These are phyloP conservation scores for Myrmophylax atrothorax DNA, from an alignment of 2,113 vertebrate species.

Conservation along the genomic window DNA sequence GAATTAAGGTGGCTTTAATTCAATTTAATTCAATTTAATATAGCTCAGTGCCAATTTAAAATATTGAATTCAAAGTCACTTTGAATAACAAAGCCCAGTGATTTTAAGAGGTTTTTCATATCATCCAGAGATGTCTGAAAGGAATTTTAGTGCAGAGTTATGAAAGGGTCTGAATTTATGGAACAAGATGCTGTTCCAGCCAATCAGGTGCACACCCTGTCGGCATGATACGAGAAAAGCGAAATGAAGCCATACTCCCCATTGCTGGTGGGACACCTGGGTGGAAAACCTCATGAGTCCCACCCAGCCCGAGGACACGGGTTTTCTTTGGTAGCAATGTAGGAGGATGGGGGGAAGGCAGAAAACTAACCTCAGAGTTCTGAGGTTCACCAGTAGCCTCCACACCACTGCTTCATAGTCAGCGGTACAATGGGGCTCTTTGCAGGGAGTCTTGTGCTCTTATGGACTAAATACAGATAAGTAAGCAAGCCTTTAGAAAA, in stretches of 20 bases:
- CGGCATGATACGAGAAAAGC: neutral
- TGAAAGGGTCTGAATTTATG: neutral
- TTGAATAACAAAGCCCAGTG: neutral
- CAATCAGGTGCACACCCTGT: neutral
- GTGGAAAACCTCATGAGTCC: neutral
- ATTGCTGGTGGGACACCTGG: neutral
- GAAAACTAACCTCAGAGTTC: neutral
- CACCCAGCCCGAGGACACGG: neutral
- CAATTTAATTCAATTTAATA: neutral
- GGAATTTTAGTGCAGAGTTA: neutral
- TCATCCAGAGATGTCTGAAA: neutral
- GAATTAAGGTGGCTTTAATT: neutral
- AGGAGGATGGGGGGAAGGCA: neutral
- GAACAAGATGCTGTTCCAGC: neutral
- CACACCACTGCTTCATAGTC: too few relatives aligned
- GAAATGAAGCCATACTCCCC: accelerated
- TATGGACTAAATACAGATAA: neutral
- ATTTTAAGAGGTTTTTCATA: neutral
- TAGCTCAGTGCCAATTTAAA: neutral
- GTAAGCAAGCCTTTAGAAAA: neutral
- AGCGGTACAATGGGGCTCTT: neutral
- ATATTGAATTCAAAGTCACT: neutral
- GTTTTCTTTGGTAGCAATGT: neutral
- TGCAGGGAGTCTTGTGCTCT: neutral
- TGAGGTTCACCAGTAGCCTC: neutral